Evolutionary conservation across 2,113 vertebrate genomes (phyloP).

Genomic region (Abramis brama): DNA sequence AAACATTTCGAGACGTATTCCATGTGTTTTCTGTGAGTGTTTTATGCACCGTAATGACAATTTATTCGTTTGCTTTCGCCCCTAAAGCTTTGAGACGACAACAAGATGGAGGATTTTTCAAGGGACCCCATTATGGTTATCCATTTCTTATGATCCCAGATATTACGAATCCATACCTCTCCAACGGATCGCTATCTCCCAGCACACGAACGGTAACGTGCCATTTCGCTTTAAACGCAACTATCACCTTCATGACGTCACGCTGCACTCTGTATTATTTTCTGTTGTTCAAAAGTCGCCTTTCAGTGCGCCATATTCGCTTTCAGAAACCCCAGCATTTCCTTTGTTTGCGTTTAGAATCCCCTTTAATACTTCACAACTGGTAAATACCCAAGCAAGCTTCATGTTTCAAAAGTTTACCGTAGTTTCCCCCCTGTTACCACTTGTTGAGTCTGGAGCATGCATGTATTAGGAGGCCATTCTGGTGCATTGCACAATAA

Average conservation of each 20-base stretch:
- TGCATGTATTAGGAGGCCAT: constrained; percentile 23
- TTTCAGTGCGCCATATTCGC: constrained; percentile 50
- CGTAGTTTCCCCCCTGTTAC: background rate
- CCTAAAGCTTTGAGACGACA: constrained; percentile 80
- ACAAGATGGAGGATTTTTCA: constrained; percentile 83
- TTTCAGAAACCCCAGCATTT: constrained; percentile 35
- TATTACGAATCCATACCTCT: constrained; percentile 84
- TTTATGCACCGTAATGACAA: background rate
- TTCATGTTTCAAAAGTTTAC: background rate
- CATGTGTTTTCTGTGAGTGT: background rate
- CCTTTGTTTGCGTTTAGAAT: constrained; percentile 22
- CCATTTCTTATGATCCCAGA: constrained; percentile 94
- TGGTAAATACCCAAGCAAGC: background rate
- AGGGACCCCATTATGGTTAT: constrained; percentile 85
- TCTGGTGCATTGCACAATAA: constrained; percentile 39
- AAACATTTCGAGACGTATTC: background rate
- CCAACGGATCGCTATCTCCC: constrained; percentile 83
- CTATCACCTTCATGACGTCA: constrained; percentile 21
- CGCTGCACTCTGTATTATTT: constrained; percentile 18
- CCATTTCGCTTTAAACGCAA: background rate
- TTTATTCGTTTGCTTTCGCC: constrained; percentile 20
- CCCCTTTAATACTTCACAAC: background rate
- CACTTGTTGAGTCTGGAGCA: constrained; percentile 44
- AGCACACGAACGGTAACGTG: constrained; percentile 85
- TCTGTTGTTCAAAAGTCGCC: constrained; percentile 9